Evolutionary conservation across 2,888 invertebrate genomes (phyloP), one percentile per base, ranked within the genome.

Genomic region (Polyommatus icarus): DNA sequence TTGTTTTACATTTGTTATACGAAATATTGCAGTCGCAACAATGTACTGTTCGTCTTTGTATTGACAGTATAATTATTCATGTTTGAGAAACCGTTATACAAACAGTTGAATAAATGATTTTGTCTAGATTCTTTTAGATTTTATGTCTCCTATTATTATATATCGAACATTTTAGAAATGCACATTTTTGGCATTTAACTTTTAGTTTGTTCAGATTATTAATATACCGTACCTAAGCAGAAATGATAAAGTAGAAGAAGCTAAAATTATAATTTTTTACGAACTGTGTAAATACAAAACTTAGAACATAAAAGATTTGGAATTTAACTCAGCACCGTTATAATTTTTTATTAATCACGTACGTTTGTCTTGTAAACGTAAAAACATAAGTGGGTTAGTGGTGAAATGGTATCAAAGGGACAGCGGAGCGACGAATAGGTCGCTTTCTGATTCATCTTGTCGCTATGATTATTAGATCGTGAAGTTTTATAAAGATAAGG

Each of bases 21-120:
- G 61, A 40, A 50, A 76, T 46, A 46, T 24, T 73, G 76, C n/a
- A 71, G 67, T 78, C 4, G 1, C 78, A 84, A 83, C 83, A 85
- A 15, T 67, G 29, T 67, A 32, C 67, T 6, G 12, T 32, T 67
- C 29, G 29, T 67, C 67, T 67, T 6, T 24, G 67, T 29, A 67
- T 67, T 67, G 67, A 67, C 29, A 67, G 29, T 67, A 29, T 29
- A 32, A 67, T 67, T 18, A 29, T 67, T 67, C 24, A 29, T 67
- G 20, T 24, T 67, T 4, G 5, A 32, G 29, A 67, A 2, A 67
- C 67, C 29, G 67, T 67, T 67, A 67, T 4, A 29, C 24, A 15
- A 24, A 67, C 61, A 24, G 61, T 67, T 67, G 12, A 15, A 67
- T 32, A 29, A 67, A 29, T 67, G 12, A 61, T 61, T 12, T 61